These are phyloP conservation scores for Pristionchus japonicus DNA, from an alignment of 2,888 invertebrate genomes.

Conservation along the genomic window DNA sequence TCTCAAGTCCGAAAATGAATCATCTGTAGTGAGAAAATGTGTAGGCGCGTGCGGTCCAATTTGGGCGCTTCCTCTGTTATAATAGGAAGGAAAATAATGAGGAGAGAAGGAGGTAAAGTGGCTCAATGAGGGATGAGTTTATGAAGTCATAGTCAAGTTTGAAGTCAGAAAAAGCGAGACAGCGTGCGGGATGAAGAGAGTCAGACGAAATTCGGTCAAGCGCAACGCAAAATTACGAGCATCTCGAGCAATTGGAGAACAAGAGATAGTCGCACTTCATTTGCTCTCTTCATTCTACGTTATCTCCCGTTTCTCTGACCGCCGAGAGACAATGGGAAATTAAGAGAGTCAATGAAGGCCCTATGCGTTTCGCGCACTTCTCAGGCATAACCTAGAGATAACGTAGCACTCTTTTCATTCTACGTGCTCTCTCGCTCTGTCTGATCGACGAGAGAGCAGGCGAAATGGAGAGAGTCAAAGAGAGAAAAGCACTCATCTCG, in stretches of 20 bases:
- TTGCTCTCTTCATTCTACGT: background rate
- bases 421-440: too few relatives aligned
- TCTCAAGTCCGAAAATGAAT: too few relatives aligned
- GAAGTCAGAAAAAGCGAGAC: too few relatives aligned
- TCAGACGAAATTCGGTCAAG: background rate
- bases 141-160: background rate
- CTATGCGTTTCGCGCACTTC: too few relatives aligned
- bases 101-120: slow-evolving; percentile 2
- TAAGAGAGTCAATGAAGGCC: background rate
- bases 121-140: background rate
- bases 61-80: background rate
- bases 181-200: too few relatives aligned
- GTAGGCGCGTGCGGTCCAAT: background rate
- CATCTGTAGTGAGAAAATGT: background rate
- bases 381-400: too few relatives aligned
- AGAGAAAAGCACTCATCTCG: slow-evolving; percentile 5
- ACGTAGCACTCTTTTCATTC: background rate
- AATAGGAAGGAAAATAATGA: background rate
- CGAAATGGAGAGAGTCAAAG: background rate
- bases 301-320: background rate
- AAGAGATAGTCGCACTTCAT: background rate
- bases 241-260: background rate
- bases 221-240: background rate
- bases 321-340: background rate
- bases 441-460: background rate